phyloP scores from a whole-genome alignment of 23 tunicate genomes.

The Styela plicata region DNA sequence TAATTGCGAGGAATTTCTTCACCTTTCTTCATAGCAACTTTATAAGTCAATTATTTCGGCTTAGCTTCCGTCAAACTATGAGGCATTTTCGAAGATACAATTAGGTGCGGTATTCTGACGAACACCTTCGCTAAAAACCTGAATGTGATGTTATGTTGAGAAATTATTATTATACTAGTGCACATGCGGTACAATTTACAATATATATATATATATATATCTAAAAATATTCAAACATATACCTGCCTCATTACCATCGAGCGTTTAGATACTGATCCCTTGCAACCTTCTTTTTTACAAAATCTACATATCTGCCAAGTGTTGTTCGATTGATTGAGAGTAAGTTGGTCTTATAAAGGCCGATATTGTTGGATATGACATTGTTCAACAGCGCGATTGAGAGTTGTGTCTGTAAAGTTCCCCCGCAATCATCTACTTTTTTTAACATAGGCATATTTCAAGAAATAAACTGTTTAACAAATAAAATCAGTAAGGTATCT shows the following conservation, averaged over 20 bases:
- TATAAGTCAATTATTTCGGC: slow-evolving; percentile 27
- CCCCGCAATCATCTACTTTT: slow-evolving; percentile 5
- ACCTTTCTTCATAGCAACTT: slow-evolving; percentile 28
- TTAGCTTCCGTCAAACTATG: slow-evolving; percentile 31
- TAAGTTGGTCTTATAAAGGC: slow-evolving; percentile 9
- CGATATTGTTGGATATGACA: not conserved
- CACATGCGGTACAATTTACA: not conserved
- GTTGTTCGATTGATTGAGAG: not conserved
- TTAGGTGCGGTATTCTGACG: slow-evolving; percentile 19
- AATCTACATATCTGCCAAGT: slow-evolving; percentile 8
- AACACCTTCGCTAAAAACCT: slow-evolving; percentile 35
- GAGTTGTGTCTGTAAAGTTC: slow-evolving; percentile 7
- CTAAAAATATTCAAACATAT: not conserved
- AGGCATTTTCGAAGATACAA: slow-evolving; percentile 23
- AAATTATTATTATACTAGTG: not conserved
- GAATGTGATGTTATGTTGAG: not conserved
- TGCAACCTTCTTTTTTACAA: slow-evolving; percentile 1
- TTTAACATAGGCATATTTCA: slow-evolving; percentile 25
- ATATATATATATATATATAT: not conserved
- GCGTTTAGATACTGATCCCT: slow-evolving; percentile 6
- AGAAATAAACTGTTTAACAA: not conserved
- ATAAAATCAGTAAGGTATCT: not conserved
- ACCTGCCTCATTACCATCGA: slow-evolving; percentile 35
- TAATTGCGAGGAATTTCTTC: slow-evolving; percentile 23
- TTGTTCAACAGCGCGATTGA: slow-evolving; percentile 24